Evolutionary conservation across 2,113 vertebrate species (phyloP), one percentile per base, ranked within the genome.

Genomic region (Halichoeres trimaculatus): DNA sequence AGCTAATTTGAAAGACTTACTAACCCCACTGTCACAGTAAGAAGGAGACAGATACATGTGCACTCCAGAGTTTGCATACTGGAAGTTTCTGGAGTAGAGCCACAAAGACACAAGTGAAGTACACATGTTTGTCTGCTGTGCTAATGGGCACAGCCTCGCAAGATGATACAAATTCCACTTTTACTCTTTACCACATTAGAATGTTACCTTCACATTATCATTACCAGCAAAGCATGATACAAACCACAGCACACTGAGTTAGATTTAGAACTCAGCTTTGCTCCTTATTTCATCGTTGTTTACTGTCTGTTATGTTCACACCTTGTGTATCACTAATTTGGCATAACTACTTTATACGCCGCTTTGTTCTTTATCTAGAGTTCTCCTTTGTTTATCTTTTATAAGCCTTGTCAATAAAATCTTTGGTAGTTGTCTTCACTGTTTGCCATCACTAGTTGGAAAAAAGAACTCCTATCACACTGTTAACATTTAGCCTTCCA

Each of bases 401-500:
- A 30, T 30, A 30, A 30, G 30, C 30, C 6, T 6, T 30, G 30
- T 30, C 30, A 30, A 30, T 30, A 30, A 40, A 9, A 43, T 13
- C 34, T 43, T 52, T 47, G 64, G 40, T 40, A 14, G 19, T 36
- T 56, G 52, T 45, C 51, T 68, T 57, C 40, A 57, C 45, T 47
- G 24, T 47, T 61, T 67, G 48, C 57, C 66, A 24, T 22, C 55
- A n/a, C 50, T 23, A 41, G 24, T 54, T 38, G 20, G 58, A 80
- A 51, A 75, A 70, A 68, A 48, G 7, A 20, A 34, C 19, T 36
- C 40, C 50, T 61, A 20, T 74, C 67, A 56, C 6, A 41, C 12
- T 43, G 38, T 79, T 65, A 60, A 52, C 65, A 13, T 59, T 73
- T 56, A 47, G 58, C 30, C 76, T 70, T 67, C 36, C 23, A 38